A percentile compares a stretch with the other conserved stretches of the same genome.
phyloP scores from a whole-genome alignment of 2,888 invertebrate species.

The Halictus ligatus region DNA sequence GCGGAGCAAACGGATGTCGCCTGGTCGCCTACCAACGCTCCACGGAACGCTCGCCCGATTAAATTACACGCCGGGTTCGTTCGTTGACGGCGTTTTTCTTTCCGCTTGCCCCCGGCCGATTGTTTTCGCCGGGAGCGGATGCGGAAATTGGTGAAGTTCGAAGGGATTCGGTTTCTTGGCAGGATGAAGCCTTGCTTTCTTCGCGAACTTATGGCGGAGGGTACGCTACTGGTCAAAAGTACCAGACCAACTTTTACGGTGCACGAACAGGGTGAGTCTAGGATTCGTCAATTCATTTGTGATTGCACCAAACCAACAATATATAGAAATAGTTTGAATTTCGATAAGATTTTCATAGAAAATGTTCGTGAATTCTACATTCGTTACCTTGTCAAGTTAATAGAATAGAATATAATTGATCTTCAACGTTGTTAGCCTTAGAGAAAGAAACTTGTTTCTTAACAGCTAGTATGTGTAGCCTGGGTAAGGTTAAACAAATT shows the following conservation, averaged over 20 bases:
- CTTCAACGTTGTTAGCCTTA: too few species aligned
- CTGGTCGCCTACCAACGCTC: constrained; percentile 17
- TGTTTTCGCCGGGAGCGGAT: background rate
- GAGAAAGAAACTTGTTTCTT: background rate
- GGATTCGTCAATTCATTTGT: background rate
- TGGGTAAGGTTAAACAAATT: too few species aligned
- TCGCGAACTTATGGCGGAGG: background rate
- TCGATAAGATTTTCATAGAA: background rate
- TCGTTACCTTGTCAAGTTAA: too few species aligned
- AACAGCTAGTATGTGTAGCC: background rate
- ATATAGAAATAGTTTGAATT: background rate
- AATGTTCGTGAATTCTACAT: background rate
- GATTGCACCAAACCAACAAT: background rate
- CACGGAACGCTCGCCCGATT: constrained; percentile 32
- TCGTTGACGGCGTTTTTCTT: background rate
- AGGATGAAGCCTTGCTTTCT: background rate
- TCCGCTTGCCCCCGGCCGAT: background rate
- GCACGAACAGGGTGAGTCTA: background rate
- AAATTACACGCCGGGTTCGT: constrained; percentile 19
- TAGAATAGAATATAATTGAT: too few species aligned
- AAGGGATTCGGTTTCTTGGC: background rate
- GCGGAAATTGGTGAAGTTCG: background rate
- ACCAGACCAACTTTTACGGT: background rate
- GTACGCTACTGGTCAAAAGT: background rate
- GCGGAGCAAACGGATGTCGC: constrained; percentile 59